Percentiles rank a stretch among this genome's conserved stretches.
Evolutionary conservation across 2,888 invertebrate genomes (phyloP).

Genomic region (Disparrhopalites patrizii): DNA sequence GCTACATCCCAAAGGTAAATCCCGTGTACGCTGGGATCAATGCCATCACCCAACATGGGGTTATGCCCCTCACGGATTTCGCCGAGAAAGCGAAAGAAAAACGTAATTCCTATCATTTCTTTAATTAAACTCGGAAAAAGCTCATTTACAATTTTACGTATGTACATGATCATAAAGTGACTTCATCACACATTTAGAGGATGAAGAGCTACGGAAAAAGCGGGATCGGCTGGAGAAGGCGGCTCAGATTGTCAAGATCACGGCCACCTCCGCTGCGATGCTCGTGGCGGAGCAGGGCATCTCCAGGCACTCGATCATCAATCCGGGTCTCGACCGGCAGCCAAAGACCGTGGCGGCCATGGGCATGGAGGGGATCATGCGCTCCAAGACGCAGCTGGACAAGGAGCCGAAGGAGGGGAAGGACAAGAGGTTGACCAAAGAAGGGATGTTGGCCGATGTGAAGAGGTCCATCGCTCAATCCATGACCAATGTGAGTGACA

Average conservation of each 20-base stretch:
- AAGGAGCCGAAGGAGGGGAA: not conserved
- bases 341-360: constrained; percentile 8
- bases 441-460: not conserved
- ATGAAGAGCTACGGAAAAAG: too few relatives aligned
- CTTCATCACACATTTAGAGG: too few relatives aligned
- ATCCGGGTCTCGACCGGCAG: constrained; percentile 19
- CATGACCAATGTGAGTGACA: too few relatives aligned
- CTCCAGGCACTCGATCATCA: not conserved
- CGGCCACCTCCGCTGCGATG: constrained; percentile 2
- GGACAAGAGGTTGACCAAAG: not conserved
- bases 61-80: too few relatives aligned
- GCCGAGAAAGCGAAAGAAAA: too few relatives aligned
- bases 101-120: too few relatives aligned
- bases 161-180: too few relatives aligned
- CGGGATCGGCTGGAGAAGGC: not conserved
- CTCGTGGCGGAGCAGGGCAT: not conserved
- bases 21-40: too few relatives aligned
- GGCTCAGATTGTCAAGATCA: not conserved
- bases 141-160: too few relatives aligned
- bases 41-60: too few relatives aligned
- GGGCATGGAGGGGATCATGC: not conserved
- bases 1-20: too few relatives aligned
- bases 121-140: too few relatives aligned
- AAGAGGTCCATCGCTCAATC: not conserved
- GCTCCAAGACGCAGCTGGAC: not conserved